These are phyloP conservation scores for Pocota personata DNA, from an alignment of 2,888 invertebrate species.

Conservation along the genomic window DNA sequence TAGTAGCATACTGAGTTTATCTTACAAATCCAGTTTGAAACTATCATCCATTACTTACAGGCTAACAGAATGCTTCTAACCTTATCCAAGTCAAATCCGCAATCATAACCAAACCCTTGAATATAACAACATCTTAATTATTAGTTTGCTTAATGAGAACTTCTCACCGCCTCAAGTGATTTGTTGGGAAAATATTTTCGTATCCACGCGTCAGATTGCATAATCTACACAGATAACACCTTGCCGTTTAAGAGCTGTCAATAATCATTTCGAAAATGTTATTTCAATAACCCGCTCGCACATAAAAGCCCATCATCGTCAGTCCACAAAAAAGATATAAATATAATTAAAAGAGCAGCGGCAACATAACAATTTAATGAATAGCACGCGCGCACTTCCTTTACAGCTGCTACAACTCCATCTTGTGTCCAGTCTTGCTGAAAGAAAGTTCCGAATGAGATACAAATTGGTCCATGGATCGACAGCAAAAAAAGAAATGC, in stretches of 20 bases:
- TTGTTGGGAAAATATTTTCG: background rate
- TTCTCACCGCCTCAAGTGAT: background rate
- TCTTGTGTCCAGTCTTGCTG: background rate
- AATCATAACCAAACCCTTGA: background rate
- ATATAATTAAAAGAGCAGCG: conserved; percentile 63
- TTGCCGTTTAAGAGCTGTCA: conserved; percentile 52
- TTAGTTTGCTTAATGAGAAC: background rate
- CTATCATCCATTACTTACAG: too few species aligned
- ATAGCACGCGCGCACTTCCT: conserved; percentile 61
- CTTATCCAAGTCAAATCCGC: background rate
- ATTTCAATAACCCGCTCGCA: conserved; percentile 67
- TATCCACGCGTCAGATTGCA: conserved; percentile 24
- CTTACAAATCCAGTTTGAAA: too few species aligned
- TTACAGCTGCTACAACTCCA: conserved; percentile 49
- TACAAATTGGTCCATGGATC: conserved; percentile 23
- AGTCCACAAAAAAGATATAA: conserved; percentile 36
- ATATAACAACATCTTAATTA: background rate
- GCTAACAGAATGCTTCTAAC: background rate
- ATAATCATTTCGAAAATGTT: conserved; percentile 59
- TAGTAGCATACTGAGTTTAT: too few species aligned
- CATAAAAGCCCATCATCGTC: conserved; percentile 58
- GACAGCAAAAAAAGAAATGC: conserved; percentile 3
- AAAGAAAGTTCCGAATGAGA: conserved; percentile 48
- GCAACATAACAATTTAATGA: conserved; percentile 57
- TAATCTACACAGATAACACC: conserved; percentile 17